Percentiles rank a stretch among this genome's conserved stretches.
These are phyloP conservation scores for Guaruba guarouba DNA, from an alignment of 2,113 vertebrate species.

Conservation along the genomic window DNA sequence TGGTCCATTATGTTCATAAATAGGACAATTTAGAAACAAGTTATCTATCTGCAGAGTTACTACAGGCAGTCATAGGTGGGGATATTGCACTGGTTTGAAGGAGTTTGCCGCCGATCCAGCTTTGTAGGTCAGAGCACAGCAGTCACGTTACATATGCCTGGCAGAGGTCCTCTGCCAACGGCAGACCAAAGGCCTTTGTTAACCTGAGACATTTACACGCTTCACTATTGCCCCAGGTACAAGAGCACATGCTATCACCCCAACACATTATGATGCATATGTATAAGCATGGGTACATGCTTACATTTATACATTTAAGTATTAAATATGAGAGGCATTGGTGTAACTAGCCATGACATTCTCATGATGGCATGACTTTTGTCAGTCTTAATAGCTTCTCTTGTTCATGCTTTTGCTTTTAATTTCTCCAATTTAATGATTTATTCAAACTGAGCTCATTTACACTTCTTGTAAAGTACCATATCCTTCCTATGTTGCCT, in stretches of 20 bases:
- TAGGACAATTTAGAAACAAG: not conserved
- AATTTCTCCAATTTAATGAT: not conserved
- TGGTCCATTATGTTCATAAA: slow-evolving; percentile 7
- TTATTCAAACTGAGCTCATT: not conserved
- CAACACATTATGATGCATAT: rapidly evolving
- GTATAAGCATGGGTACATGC: not conserved
- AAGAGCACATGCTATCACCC: rapidly evolving
- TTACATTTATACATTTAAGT: not conserved
- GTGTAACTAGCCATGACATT: not conserved
- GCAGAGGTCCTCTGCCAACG: not conserved
- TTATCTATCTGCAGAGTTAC: not conserved
- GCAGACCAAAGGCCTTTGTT: not conserved
- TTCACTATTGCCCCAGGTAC: rapidly evolving
- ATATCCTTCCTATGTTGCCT: not conserved
- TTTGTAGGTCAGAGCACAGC: not conserved
- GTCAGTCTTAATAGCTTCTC: not conserved
- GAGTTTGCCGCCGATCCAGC: rapidly evolving
- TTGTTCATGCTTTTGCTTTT: not conserved
- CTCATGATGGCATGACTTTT: not conserved
- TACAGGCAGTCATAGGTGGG: not conserved
- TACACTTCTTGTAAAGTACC: not conserved
- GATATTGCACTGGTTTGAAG: not conserved
- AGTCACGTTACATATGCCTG: rapidly evolving
- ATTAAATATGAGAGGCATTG: not conserved
- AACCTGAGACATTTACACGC: not conserved